These are phyloP conservation scores for Trissonchulus latispiculum DNA, from an alignment of 2,888 invertebrate genomes.

Conservation along the genomic window DNA sequence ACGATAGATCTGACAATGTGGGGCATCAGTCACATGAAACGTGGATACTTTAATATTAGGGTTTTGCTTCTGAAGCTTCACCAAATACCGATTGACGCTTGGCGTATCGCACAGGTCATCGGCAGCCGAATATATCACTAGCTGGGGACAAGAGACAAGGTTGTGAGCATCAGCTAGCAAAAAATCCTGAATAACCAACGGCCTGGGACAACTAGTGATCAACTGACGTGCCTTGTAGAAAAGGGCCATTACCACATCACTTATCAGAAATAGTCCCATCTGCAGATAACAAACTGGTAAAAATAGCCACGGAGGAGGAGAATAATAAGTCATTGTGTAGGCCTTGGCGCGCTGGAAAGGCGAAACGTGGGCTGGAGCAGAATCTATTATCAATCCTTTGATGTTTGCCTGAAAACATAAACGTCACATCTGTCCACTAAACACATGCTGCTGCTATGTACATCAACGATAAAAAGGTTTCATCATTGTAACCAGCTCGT, in stretches of 20 bases:
- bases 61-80: not conserved
- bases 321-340: not conserved
- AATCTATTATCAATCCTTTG: constrained; percentile 11
- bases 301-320: not conserved
- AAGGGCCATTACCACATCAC: not conserved
- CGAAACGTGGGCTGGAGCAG: not conserved
- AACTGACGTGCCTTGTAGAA: not conserved
- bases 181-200: not conserved
- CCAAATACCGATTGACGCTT: not conserved
- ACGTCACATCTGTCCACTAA: too few species aligned
- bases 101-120: not conserved
- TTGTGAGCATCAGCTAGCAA: not conserved
- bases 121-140: constrained; percentile 10
- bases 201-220: not conserved
- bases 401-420: not conserved
- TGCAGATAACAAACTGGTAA: not conserved
- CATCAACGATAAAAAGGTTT: too few species aligned
- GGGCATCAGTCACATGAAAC: not conserved
- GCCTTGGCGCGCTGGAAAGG: not conserved
- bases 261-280: not conserved
- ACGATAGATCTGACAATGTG: not conserved
- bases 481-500: too few species aligned
- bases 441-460: too few species aligned
- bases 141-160: not conserved
- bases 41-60: not conserved